Evolutionary conservation across 2,888 invertebrate genomes (phyloP).

Genomic region (Zootermopsis nevadensis): DNA sequence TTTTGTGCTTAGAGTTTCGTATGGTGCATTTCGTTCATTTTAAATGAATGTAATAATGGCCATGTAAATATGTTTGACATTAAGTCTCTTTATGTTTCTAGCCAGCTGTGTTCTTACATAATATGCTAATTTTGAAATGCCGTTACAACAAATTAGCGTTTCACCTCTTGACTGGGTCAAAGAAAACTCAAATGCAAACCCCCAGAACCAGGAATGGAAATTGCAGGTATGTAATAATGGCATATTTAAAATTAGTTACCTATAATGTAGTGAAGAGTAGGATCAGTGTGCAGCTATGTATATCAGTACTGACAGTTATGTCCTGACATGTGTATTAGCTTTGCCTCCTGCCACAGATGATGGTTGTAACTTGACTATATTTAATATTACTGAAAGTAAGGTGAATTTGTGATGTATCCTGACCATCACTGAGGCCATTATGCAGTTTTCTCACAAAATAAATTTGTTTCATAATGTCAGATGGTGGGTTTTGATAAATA

Average conservation of each 20-base stretch:
- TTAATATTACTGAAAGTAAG: too few relatives aligned
- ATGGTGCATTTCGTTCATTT: neutral
- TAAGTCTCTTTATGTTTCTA: neutral
- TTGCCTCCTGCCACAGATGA: too few relatives aligned
- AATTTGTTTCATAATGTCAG: too few relatives aligned
- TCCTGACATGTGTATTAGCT: too few relatives aligned
- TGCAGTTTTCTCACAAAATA: too few relatives aligned
- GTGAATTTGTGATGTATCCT: too few relatives aligned
- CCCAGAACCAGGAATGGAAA: conserved; percentile 47
- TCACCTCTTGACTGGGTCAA: conserved; percentile 51
- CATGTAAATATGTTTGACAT: neutral
- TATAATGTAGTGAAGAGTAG: neutral
- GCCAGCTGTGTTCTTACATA: neutral
- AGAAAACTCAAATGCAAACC: conserved; percentile 45
- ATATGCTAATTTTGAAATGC: conserved; percentile 43
- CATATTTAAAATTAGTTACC: neutral
- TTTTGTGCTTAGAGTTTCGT: neutral
- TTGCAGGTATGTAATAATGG: conserved; percentile 44
- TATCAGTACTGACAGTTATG: too few relatives aligned
- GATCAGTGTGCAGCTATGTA: neutral
- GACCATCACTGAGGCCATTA: too few relatives aligned
- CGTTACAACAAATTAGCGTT: conserved; percentile 52
- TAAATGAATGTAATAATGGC: neutral
- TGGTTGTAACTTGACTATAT: too few relatives aligned
- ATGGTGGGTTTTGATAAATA: too few relatives aligned